A percentile compares a stretch with the other conserved stretches of the same genome.
Evolutionary conservation across 2,113 vertebrate species (phyloP).

Genomic region (Gallinago paraguaiae): DNA sequence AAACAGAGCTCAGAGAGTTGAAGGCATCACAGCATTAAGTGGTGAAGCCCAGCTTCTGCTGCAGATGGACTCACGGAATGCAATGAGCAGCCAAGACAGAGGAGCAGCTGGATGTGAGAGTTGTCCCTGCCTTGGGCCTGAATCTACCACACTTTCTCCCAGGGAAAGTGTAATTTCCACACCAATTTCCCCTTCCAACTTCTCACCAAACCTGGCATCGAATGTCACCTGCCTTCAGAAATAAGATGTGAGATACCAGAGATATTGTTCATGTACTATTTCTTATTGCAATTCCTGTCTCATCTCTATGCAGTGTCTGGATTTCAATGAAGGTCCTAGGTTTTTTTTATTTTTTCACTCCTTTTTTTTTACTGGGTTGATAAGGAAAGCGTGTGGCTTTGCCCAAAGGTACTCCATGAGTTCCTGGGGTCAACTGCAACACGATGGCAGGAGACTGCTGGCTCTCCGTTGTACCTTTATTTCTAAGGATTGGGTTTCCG

Average conservation of each 20-base stretch:
- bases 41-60: background rate
- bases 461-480: background rate
- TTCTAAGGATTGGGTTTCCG: background rate
- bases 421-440: background rate
- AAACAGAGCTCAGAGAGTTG: background rate
- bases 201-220: background rate
- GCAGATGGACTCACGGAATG: background rate
- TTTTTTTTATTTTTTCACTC: background rate
- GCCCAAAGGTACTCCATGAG: background rate
- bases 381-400: background rate
- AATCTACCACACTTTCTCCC: background rate
- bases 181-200: background rate
- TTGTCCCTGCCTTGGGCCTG: background rate
- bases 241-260: background rate
- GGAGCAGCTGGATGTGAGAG: background rate
- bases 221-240: background rate
- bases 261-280: background rate
- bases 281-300: background rate
- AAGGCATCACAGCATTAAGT: background rate
- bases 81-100: background rate
- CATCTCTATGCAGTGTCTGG: background rate
- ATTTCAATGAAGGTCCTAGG: background rate
- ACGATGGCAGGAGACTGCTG: background rate
- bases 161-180: background rate
- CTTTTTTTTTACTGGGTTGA: background rate